These are phyloP conservation scores for Neuroterus valhalla DNA, from an alignment of 1,140 invertebrate genomes.

Conservation along the genomic window DNA sequence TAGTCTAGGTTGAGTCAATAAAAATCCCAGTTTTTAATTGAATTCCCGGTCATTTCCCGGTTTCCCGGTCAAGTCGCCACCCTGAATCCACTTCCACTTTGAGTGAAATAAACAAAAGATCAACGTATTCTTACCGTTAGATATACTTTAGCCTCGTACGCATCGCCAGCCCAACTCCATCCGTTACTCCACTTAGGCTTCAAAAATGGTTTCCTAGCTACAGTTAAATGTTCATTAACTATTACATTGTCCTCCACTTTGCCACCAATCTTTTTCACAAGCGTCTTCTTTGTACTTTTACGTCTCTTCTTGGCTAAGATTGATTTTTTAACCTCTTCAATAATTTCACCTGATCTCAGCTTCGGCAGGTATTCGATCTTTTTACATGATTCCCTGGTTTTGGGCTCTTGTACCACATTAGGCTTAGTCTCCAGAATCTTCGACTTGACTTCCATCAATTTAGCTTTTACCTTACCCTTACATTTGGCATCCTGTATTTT, in stretches of 20 bases:
- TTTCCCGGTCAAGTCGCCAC: no score
- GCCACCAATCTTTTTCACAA: conserved; percentile 48
- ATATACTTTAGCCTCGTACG: conserved; percentile 89
- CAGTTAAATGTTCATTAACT: conserved; percentile 60
- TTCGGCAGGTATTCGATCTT: conserved; percentile 37
- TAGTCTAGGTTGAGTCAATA: no score
- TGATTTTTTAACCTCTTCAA: conserved; percentile 55
- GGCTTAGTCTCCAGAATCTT: conserved; percentile 63
- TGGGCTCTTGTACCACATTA: conserved; percentile 45
- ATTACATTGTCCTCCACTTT: conserved; percentile 61
- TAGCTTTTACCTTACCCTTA: conserved; percentile 67
- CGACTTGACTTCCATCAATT: conserved; percentile 52
- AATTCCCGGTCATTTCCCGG: no score
- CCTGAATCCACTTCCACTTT: neutral
- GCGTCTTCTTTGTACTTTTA: conserved; percentile 61
- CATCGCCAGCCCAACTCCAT: conserved; percentile 92
- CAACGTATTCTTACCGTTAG: conserved; percentile 83
- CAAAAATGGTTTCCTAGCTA: conserved; percentile 71
- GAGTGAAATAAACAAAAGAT: neutral
- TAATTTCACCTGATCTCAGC: conserved; percentile 41
- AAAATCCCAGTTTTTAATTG: no score
- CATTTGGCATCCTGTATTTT: conserved; percentile 57
- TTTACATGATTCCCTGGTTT: conserved; percentile 44
- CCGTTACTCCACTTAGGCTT: conserved; percentile 91
- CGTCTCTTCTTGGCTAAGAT: conserved; percentile 55